A percentile compares a stretch with the other conserved stretches of the same genome.
Evolutionary conservation across 2,113 vertebrate species (phyloP).

Genomic region (Ifrita kowaldi): DNA sequence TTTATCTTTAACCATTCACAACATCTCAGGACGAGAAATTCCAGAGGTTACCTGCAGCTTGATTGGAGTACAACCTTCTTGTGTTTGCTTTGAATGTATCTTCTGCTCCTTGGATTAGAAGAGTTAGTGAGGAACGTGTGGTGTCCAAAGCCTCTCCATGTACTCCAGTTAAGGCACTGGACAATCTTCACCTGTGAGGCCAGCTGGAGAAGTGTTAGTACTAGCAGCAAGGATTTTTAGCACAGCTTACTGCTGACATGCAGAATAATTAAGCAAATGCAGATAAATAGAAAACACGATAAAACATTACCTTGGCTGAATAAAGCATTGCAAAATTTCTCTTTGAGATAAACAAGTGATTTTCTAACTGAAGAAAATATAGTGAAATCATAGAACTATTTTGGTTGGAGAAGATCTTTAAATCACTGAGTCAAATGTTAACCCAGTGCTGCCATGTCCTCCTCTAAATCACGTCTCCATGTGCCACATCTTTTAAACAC

Average conservation of each 20-base stretch:
- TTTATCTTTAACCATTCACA: background rate
- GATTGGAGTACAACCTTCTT: background rate
- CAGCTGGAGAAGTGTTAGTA: background rate
- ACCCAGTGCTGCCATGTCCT: background rate
- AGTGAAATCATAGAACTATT: background rate
- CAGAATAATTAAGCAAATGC: background rate
- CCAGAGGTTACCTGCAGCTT: background rate
- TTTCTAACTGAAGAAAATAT: background rate
- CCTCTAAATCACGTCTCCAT: background rate
- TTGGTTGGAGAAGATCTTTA: background rate
- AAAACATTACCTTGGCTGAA: background rate
- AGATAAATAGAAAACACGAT: background rate
- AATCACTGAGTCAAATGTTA: background rate
- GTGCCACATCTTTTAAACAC: background rate
- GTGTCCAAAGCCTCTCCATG: background rate
- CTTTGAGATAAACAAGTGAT: background rate
- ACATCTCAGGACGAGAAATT: background rate
- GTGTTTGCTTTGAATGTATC: background rate
- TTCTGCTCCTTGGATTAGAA: background rate
- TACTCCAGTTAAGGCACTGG: background rate
- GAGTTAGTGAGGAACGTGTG: background rate
- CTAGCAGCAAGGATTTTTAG: background rate
- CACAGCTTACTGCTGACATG: background rate
- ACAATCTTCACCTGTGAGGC: background rate
- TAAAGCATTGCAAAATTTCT: background rate